phyloP scores from a whole-genome alignment of 30 jellyfish, hydroid and myxozoan genomes.

The Calvadosia cruxmelitensis region DNA sequence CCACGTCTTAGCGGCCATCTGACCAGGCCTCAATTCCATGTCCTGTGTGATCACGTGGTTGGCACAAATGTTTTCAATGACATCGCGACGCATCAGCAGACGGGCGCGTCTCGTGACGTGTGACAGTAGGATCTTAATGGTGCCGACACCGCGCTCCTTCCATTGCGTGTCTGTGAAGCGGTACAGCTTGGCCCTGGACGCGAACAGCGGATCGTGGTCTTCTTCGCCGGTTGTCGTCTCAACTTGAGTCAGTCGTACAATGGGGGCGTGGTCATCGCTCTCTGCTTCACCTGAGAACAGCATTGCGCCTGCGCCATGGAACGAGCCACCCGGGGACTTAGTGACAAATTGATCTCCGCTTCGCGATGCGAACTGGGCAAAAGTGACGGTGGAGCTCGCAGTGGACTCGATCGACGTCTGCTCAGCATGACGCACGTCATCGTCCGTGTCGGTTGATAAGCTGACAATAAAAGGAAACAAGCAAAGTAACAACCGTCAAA shows the following conservation, averaged over 20 bases:
- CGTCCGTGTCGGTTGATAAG: no score
- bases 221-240: conserved; percentile 72
- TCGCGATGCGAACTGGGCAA: no score
- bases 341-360: no score
- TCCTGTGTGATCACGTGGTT: conserved; percentile 36
- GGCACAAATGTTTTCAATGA: conserved; percentile 45
- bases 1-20: conserved; percentile 20
- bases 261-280: conserved; percentile 27
- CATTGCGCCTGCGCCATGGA: neutral
- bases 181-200: conserved; percentile 45
- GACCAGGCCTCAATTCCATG: conserved; percentile 27
- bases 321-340: no score
- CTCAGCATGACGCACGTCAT: no score
- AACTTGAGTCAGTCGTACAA: conserved; percentile 47
- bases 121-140: conserved; percentile 41
- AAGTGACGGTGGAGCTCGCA: no score
- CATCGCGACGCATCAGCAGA: conserved; percentile 73
- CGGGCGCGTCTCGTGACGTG: conserved; percentile 21
- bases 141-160: conserved; percentile 87
- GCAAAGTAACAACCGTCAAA: no score
- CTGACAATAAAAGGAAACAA: no score
- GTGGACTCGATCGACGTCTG: no score
- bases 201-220: conserved; percentile 43
- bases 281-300: neutral
- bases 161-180: conserved; percentile 51